phyloP scores from a whole-genome alignment of 2,888 invertebrate genomes.

The Cheilosia urbana region DNA sequence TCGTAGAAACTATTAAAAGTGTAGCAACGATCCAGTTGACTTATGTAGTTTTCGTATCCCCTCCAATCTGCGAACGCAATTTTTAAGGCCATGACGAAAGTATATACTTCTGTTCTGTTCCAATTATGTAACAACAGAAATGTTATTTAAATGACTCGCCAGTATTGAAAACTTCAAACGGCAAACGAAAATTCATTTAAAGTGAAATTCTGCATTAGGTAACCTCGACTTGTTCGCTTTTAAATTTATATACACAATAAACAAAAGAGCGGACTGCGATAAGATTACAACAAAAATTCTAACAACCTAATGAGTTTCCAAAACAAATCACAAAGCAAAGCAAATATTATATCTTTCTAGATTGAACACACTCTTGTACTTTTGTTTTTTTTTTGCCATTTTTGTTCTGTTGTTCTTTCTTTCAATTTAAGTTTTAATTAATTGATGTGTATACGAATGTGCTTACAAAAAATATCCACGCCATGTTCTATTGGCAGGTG shows the following conservation, averaged over 20 bases:
- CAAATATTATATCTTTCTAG: neutral
- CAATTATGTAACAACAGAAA: no score
- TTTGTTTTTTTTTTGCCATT: neutral
- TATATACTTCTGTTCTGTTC: no score
- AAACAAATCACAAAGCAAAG: neutral
- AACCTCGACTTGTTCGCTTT: neutral
- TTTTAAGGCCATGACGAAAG: no score
- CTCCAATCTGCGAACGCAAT: no score
- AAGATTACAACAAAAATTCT: slow-evolving; percentile 2
- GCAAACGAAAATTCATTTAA: neutral
- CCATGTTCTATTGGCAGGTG: neutral
- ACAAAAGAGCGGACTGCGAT: neutral
- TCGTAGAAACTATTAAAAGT: no score
- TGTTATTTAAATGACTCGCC: neutral
- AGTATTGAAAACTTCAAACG: neutral
- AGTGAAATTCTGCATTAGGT: slow-evolving; percentile 10
- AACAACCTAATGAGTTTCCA: neutral
- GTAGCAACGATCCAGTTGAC: no score
- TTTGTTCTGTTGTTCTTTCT: neutral
- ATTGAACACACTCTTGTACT: neutral
- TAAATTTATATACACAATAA: neutral
- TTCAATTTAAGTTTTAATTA: neutral
- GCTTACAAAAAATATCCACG: neutral
- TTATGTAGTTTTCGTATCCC: no score
- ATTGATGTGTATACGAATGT: neutral